A percentile compares a stretch with the other conserved stretches of the same genome.
Conservation (phyloP, 2,888 invertebrate genomes). For the Calameuta filiformis region DNA sequence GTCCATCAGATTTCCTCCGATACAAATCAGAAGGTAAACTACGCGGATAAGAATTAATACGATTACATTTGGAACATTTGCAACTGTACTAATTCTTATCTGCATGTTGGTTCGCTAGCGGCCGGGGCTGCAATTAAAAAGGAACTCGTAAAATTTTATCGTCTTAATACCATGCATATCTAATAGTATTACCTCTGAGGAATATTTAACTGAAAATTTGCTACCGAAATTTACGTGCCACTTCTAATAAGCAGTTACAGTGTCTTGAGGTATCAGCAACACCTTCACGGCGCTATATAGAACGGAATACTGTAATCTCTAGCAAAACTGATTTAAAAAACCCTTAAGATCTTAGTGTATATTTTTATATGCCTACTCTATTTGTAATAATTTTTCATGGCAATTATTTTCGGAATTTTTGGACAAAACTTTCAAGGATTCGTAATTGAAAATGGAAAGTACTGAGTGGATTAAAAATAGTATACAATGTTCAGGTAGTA, state of each 20-base stretch:
- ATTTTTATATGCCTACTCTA: not conserved
- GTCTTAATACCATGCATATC: not conserved
- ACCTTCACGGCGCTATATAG: not conserved
- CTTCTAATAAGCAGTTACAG: not conserved
- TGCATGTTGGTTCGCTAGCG: not conserved
- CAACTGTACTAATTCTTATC: not conserved
- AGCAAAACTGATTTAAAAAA: not conserved
- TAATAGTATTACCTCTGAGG: not conserved
- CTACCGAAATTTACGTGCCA: not conserved
- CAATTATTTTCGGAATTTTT: too few species aligned
- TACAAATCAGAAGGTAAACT: not conserved
- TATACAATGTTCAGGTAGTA: not conserved
- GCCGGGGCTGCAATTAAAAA: not conserved
- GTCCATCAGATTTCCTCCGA: not conserved
- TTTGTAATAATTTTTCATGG: not conserved
- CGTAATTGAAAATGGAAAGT: not conserved
- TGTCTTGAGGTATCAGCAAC: not conserved
- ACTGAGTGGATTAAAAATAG: not conserved
- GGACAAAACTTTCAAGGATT: too few species aligned
- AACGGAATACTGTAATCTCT: not conserved
- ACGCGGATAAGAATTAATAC: not conserved
- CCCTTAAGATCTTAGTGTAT: not conserved
- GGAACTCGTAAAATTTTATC: not conserved
- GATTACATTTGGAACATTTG: not conserved
- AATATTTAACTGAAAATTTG: not conserved